phyloP scores from a whole-genome alignment of 2,888 invertebrate species.

The Drosophila prostipennis region DNA sequence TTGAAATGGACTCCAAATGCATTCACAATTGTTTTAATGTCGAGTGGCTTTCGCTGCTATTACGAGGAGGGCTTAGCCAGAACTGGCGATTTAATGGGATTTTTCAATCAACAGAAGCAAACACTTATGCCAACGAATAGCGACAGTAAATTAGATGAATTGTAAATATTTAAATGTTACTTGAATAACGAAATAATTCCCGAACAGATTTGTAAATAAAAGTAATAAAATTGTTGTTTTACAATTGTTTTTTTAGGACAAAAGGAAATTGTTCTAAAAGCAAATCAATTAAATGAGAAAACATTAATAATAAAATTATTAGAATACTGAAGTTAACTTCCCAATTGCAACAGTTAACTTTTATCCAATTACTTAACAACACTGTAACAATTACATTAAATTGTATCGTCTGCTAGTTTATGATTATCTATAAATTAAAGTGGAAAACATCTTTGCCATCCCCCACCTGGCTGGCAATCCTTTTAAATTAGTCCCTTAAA shows the following conservation, averaged over 20 bases:
- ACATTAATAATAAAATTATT: too few species aligned
- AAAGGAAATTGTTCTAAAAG: too few species aligned
- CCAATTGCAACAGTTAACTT: not conserved
- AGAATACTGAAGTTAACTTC: too few species aligned
- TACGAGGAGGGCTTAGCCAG: constrained; percentile 42
- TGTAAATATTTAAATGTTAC: not conserved
- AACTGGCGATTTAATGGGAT: constrained; percentile 23
- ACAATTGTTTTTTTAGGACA: not conserved
- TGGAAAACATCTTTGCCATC: not conserved
- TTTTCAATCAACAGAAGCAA: constrained; percentile 4
- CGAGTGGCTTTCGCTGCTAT: constrained; percentile 46
- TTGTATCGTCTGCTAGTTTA: not conserved
- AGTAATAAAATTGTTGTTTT: not conserved
- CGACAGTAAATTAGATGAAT: not conserved
- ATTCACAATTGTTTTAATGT: constrained; percentile 66
- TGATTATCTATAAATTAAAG: not conserved
- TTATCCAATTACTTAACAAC: not conserved
- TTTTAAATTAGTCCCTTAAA: not conserved
- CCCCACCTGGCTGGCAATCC: not conserved
- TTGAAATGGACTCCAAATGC: constrained; percentile 68
- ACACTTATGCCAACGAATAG: constrained; percentile 8
- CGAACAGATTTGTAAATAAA: not conserved
- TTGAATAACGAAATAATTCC: not conserved
- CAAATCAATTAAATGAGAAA: too few species aligned
- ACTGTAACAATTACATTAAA: too few species aligned